Conservation (phyloP, 2,888 invertebrate genomes). For the Limnephilus marmoratus region DNA sequence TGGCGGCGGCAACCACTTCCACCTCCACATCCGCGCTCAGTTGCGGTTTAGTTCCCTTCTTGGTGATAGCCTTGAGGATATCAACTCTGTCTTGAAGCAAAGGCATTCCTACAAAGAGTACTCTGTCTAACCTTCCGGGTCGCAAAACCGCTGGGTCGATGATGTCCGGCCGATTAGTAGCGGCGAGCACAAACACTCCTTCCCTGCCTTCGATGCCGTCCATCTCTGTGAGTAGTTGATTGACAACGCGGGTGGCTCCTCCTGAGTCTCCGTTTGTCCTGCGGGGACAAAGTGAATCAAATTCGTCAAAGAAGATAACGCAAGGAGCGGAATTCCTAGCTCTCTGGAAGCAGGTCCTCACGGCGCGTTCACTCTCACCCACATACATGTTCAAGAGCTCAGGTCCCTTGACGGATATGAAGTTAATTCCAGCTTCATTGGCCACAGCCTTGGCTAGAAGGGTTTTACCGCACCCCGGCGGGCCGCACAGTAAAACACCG, state of each 20-base stretch:
- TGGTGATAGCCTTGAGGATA: conserved; percentile 92
- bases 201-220: conserved; percentile 95
- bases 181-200: conserved; percentile 96
- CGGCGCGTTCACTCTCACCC: conserved; percentile 98
- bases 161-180: conserved; percentile 97
- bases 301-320: conserved; percentile 99
- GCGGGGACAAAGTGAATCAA: conserved; percentile 96
- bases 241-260: conserved; percentile 92
- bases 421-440: conserved; percentile 98
- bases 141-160: conserved; percentile 96
- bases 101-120: conserved; percentile 94
- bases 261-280: conserved; percentile 86
- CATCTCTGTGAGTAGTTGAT: conserved; percentile 98
- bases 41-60: conserved; percentile 89
- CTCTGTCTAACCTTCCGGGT: conserved; percentile 92
- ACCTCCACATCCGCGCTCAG: conserved; percentile 88
- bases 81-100: conserved; percentile 87
- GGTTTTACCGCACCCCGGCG: conserved; percentile 98
- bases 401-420: conserved; percentile 99
- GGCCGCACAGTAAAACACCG: conserved; percentile 96
- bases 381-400: conserved; percentile 99
- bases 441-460: conserved; percentile 98
- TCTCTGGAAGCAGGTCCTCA: conserved; percentile 95
- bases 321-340: conserved; percentile 97
- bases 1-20: conserved; percentile 81